These are phyloP conservation scores for Lophochroa leadbeateri DNA, from an alignment of 2,113 vertebrate species.

Conservation along the genomic window DNA sequence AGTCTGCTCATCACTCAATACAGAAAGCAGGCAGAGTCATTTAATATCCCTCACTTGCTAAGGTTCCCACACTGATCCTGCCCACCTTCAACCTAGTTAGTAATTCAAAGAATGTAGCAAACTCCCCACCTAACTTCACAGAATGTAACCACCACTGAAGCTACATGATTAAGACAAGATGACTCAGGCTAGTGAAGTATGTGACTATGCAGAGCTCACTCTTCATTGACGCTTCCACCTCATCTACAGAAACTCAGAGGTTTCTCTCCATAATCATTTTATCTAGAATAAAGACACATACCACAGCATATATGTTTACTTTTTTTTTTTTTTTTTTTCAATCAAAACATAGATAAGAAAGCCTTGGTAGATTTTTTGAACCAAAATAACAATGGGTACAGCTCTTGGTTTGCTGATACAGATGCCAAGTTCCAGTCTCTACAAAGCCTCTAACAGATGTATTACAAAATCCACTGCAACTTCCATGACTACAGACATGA, in stretches of 20 bases:
- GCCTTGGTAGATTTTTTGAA: neutral
- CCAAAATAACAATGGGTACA: neutral
- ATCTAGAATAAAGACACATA: neutral
- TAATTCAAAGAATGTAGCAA: neutral
- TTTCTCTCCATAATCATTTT: neutral
- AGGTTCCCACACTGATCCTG: neutral
- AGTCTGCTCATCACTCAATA: neutral
- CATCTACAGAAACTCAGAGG: neutral
- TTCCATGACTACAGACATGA: neutral
- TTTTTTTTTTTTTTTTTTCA: neutral
- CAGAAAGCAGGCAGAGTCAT: neutral
- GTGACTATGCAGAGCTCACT: neutral
- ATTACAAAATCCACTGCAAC: neutral
- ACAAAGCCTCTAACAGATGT: neutral
- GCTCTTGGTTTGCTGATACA: neutral
- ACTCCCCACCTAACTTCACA: rapidly evolving
- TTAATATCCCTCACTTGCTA: neutral
- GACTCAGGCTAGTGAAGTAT: neutral
- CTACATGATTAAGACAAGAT: rapidly evolving
- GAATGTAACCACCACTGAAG: neutral
- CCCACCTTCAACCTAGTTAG: rapidly evolving
- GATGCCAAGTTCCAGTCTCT: neutral
- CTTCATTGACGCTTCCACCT: neutral
- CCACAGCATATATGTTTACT: neutral
- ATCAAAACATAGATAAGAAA: neutral